phyloP scores from a whole-genome alignment of 2,113 vertebrate species.

The Potamarius usumacintae region DNA sequence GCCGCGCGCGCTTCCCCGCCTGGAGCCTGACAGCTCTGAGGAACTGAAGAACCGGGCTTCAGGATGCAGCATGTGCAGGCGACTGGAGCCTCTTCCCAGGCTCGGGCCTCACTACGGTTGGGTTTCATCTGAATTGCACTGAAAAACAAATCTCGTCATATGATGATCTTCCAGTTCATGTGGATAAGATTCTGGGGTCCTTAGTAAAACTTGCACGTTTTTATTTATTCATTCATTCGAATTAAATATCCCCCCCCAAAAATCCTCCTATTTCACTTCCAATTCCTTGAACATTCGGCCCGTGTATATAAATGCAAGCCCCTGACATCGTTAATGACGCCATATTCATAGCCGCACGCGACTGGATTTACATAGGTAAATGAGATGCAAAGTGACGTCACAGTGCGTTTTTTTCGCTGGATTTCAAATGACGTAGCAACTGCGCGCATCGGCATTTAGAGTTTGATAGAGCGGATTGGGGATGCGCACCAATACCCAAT shows the following conservation, averaged over 20 bases:
- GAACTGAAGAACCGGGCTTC: not conserved
- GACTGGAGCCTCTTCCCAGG: not conserved
- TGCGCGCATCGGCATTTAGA: slow-evolving; percentile 42
- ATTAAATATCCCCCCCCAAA: not conserved
- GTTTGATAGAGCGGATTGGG: slow-evolving; percentile 40
- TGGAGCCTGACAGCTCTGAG: not conserved
- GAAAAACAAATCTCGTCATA: not conserved
- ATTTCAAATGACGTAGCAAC: slow-evolving; percentile 20
- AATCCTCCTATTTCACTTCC: not conserved
- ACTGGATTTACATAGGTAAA: slow-evolving; percentile 63
- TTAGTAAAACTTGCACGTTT: not conserved
- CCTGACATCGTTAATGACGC: not conserved
- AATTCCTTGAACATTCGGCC: not conserved
- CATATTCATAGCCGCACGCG: not conserved
- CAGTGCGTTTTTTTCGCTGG: not conserved
- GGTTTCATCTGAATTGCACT: not conserved
- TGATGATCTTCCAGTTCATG: no score
- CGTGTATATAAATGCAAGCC: no score
- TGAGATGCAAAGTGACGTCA: slow-evolving; percentile 24
- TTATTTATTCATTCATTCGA: no score
- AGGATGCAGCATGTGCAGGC: not conserved
- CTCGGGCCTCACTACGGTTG: not conserved
- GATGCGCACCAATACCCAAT: slow-evolving; percentile 32
- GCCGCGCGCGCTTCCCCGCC: not conserved
- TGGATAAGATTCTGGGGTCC: not conserved